These are phyloP conservation scores for Drosophila tanythrix DNA, from an alignment of 2,888 invertebrate genomes.

Conservation along the genomic window DNA sequence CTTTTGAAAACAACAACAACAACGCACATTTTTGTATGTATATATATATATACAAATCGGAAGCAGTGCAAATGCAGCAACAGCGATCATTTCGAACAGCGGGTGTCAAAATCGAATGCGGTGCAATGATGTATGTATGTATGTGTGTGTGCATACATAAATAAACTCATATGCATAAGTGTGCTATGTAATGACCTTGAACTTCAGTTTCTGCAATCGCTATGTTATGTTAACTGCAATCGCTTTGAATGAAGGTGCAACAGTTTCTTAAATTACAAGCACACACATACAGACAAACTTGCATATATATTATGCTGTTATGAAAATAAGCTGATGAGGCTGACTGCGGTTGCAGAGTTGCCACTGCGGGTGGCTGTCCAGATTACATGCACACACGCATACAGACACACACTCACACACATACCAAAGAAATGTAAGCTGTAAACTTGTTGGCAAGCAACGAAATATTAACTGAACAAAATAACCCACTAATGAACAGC, in stretches of 20 bases:
- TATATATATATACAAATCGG: constrained; percentile 10
- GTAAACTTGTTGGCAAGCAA: constrained; percentile 19
- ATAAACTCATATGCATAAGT: constrained; percentile 17
- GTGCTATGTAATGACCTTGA: constrained; percentile 69
- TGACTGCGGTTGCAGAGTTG: constrained; percentile 5
- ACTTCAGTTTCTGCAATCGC: constrained; percentile 57
- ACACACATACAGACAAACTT: background rate
- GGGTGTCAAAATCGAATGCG: constrained; percentile 24
- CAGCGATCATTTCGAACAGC: constrained; percentile 34
- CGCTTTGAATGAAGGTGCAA: constrained; percentile 54
- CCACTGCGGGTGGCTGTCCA: constrained; percentile 11
- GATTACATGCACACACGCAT: constrained; percentile 3
- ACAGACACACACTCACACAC: background rate
- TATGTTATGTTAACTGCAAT: constrained; percentile 27
- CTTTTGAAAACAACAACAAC: constrained; percentile 40
- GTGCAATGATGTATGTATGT: constrained; percentile 7
- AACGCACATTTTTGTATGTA: background rate
- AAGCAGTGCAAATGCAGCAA: constrained; percentile 23
- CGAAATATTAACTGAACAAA: background rate
- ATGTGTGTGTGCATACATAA: constrained; percentile 5
- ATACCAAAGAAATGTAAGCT: background rate
- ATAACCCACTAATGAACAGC: background rate
- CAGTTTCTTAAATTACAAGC: constrained; percentile 48
- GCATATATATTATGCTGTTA: constrained; percentile 5
- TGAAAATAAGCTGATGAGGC: constrained; percentile 21